Percentiles rank a stretch among this genome's conserved stretches.
Evolutionary conservation across 2,113 vertebrate genomes (phyloP).

Genomic region (Orthonyx spaldingii): DNA sequence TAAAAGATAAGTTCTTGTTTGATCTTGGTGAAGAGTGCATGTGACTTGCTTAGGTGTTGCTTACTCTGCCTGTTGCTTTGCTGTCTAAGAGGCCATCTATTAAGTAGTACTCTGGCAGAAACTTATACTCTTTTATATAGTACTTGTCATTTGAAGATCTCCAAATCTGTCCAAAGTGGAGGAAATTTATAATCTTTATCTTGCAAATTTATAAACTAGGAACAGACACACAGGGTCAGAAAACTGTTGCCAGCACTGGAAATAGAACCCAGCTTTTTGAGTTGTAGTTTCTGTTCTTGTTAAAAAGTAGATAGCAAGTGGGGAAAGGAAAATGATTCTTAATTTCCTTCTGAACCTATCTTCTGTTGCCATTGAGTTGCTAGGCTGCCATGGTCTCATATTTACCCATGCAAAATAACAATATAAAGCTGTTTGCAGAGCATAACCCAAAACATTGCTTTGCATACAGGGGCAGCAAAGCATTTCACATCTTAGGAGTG

Average conservation of each 20-base stretch:
- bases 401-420: neutral
- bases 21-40: neutral
- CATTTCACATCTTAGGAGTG: neutral
- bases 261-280: neutral
- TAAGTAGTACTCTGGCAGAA: neutral
- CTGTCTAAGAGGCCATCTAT: neutral
- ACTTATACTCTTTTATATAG: neutral
- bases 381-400: neutral
- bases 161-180: conserved; percentile 16
- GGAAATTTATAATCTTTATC: conserved; percentile 21
- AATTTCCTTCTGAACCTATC: neutral
- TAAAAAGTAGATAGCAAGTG: neutral
- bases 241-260: neutral
- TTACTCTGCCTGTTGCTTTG: neutral
- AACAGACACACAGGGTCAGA: neutral
- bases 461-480: neutral
- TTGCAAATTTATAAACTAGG: conserved; percentile 22
- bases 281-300: neutral
- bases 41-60: neutral
- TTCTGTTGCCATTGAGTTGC: conserved; percentile 3
- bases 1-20: neutral
- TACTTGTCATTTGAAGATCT: conserved; percentile 22
- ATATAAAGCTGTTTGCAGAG: neutral
- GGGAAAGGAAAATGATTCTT: neutral
- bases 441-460: neutral